Base-by-base conservation (phyloP, 2,113 vertebrate species). In the Epinephelus moara region DNA sequence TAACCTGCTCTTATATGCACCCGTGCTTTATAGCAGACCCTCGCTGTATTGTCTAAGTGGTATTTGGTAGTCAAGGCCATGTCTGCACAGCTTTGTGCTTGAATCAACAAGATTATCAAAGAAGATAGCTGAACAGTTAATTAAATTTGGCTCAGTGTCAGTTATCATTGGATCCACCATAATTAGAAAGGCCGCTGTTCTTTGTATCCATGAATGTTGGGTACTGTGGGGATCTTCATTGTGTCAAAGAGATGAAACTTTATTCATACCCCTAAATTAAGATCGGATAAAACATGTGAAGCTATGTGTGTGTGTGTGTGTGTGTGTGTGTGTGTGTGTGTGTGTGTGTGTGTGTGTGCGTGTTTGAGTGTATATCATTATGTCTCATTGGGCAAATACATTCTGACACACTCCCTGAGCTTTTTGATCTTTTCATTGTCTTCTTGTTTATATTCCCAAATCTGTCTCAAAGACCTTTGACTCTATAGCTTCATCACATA, bases 31-130 rank as follows among this genome's bases (percentile, higher is more conserved):
- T 2, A 70, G 25, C 21, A 67, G 19, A 73, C 71, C 27, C 37
- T 30, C 13, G n/a, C 66, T 82, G 62, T 73, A 49, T 55, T n/a
- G 40, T 70, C 8, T n/a, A 15, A 69, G 40, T 52, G 55, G 25
- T 75, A 6, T 76, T 84, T 79, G 60, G 52, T 53, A 81, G 71
- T 77, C 63, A 2, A 4, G 64, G 57, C 78, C 73, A 33, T 50
- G 82, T 70, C 70, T 37, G 55, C 45, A 52, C 40, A 40, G 82
- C 71, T 69, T 67, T 78, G 56, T 61, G 78, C 71, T 75, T 52
- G 61, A 82, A 89, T 87, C 85, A 83, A 85, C 81, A 86, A 67
- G 79, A 85, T 88, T 55, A 89, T 81, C 87, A 81, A 63, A 70
- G 70, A 52, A 69, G 81, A 88, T 77, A 74, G 69, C 66, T 45